A percentile compares a stretch with the other conserved stretches of the same genome.
These are phyloP conservation scores for Argyrosomus regius DNA, from an alignment of 2,797 vertebrate genomes.

Conservation along the genomic window DNA sequence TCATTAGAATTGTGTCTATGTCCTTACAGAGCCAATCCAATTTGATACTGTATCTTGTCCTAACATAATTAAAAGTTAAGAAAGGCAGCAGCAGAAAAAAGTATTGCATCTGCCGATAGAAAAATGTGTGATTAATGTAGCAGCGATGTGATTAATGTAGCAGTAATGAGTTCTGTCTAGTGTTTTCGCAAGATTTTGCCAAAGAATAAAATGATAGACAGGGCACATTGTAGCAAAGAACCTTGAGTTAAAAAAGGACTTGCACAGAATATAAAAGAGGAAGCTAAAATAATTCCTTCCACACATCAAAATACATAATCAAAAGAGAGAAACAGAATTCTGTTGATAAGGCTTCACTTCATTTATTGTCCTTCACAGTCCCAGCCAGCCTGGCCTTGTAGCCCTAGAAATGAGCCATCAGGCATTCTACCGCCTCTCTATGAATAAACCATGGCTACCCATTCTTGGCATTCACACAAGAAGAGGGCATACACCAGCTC, in stretches of 20 bases:
- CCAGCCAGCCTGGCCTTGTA: constrained; percentile 35
- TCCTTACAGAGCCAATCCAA: constrained; percentile 45
- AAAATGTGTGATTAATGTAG: constrained; percentile 56
- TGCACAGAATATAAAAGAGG: constrained; percentile 17
- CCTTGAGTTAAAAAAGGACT: constrained; percentile 20
- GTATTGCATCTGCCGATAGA: constrained; percentile 12
- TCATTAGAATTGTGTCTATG: constrained; percentile 35
- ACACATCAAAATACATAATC: constrained; percentile 32
- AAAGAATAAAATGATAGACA: constrained; percentile 41
- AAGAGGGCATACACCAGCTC: constrained; percentile 53
- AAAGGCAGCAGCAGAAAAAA: constrained; percentile 30
- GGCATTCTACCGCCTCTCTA: constrained; percentile 59
- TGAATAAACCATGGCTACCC: constrained; percentile 74
- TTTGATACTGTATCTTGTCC: constrained; percentile 23
- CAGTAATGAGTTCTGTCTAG: constrained; percentile 58
- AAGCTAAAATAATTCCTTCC: constrained; percentile 2
- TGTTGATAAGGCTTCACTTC: constrained; percentile 42
- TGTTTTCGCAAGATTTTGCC: constrained; percentile 49
- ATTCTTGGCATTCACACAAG: constrained; percentile 60
- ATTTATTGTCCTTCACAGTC: constrained; percentile 49
- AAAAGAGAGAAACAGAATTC: constrained; percentile 26
- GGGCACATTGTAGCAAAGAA: constrained; percentile 15
- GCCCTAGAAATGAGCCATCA: constrained; percentile 60
- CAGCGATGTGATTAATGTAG: constrained; percentile 38
- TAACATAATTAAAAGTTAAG: constrained; percentile 59